Percentiles rank a stretch among this genome's conserved stretches.
phyloP scores from a whole-genome alignment of 2,113 vertebrate species.

The Phrynosoma blainvillii region DNA sequence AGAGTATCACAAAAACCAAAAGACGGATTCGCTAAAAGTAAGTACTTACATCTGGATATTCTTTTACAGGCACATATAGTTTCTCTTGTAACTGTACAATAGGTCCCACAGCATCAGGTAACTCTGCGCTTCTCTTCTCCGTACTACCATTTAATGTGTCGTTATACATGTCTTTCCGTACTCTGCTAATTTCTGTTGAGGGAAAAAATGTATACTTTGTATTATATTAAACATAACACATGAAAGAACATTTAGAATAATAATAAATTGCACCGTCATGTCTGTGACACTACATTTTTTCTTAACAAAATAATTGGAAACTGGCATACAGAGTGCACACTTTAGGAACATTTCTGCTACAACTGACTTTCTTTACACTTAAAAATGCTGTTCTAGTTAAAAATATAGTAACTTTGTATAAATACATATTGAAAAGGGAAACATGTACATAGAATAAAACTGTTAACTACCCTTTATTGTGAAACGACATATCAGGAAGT shows the following conservation, averaged over 20 bases:
- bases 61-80: slow-evolving; percentile 99
- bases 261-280: not conserved
- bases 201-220: slow-evolving; percentile 68
- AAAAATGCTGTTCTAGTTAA: not conserved
- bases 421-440: not conserved
- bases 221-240: slow-evolving; percentile 64
- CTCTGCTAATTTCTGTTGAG: slow-evolving; percentile 94
- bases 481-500: too few species aligned
- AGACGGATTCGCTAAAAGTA: slow-evolving; percentile 54
- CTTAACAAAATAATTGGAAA: not conserved
- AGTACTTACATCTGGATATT: slow-evolving; percentile 97
- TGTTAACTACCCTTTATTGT: not conserved
- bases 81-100: slow-evolving; percentile 99
- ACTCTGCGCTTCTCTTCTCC: slow-evolving; percentile 92
- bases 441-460: not conserved
- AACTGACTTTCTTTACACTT: not conserved
- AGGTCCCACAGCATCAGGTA: slow-evolving; percentile 94
- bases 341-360: not conserved
- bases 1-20: slow-evolving; percentile 42
- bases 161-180: slow-evolving; percentile 99
- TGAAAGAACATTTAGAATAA: slow-evolving; percentile 47
- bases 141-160: slow-evolving; percentile 97
- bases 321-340: not conserved
- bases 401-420: not conserved
- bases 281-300: not conserved